Evolutionary conservation across 2,888 invertebrate genomes (phyloP).

Genomic region (Spodoptera exigua): DNA sequence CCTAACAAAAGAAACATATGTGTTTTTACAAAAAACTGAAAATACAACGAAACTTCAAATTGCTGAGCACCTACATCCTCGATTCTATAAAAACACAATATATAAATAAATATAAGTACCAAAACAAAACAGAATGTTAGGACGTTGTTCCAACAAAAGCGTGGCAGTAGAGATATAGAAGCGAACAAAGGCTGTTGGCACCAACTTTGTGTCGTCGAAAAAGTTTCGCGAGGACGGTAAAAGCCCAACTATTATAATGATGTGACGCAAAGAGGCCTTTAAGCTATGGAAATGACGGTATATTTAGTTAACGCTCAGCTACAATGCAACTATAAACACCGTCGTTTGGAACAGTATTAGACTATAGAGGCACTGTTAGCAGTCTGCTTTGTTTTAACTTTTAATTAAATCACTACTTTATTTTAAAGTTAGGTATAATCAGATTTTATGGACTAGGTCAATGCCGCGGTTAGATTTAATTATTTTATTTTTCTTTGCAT

Average conservation of each 20-base stretch:
- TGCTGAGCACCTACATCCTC: too few species aligned
- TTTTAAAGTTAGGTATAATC: too few species aligned
- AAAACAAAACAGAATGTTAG: constrained; percentile 20
- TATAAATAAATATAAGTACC: background rate
- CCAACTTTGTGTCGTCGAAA: constrained; percentile 67
- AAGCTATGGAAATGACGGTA: constrained; percentile 58
- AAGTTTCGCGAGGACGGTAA: constrained; percentile 68
- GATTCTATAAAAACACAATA: too few species aligned
- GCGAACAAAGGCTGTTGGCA: constrained; percentile 63
- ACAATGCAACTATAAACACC: constrained; percentile 36
- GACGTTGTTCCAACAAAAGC: constrained; percentile 56
- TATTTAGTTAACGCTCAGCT: constrained; percentile 45
- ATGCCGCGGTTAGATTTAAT: too few species aligned
- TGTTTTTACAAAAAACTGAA: too few species aligned
- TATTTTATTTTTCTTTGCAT: too few species aligned
- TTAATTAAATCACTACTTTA: constrained; percentile 3
- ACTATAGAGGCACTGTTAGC: constrained; percentile 22
- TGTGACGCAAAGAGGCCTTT: constrained; percentile 66
- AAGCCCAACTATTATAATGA: constrained; percentile 72
- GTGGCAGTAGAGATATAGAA: constrained; percentile 51
- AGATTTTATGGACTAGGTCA: too few species aligned
- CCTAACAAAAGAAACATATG: too few species aligned
- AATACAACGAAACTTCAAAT: too few species aligned
- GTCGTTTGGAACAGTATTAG: constrained; percentile 43
- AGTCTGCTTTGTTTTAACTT: constrained; percentile 16